Evolutionary conservation across 2,797 vertebrate genomes (phyloP), one percentile per base, ranked within the genome.

Genomic region (Lepus oiostolus): DNA sequence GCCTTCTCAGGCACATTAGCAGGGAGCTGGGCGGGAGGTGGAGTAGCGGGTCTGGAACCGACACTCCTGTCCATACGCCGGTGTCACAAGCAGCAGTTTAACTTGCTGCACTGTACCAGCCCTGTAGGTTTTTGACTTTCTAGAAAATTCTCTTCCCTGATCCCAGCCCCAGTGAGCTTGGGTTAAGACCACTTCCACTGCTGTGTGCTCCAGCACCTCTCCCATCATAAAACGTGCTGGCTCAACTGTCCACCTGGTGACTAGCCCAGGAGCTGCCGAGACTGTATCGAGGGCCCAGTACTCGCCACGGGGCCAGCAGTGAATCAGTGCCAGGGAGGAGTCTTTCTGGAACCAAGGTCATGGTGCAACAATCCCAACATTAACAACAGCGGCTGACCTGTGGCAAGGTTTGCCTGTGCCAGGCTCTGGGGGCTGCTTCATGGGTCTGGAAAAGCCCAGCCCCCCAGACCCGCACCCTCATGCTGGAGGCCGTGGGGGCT

Each of bases 311-410:
- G 72, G 74, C 62, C 35, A 80, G 42, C 11, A 2, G 47, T 26
- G 0, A 1, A 22, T 26, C 50, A 47, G 67, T 12, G 32, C 16
- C 8, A 0, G 24, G 0, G 26, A 54, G 0, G 26, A 54, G 32
- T 50, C n/a, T 32, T 2, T n/a, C 17, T 26, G n/a, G 50, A 16
- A 38, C 28, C 50, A 1, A 19, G 19, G 32, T 4, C 8, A 28
- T 11, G 35, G 9, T 65, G 50, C 19, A 19, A 47, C 3, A 26
- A 28, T n/a, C 38, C 9, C 16, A 50, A 22, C 81, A 60, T n/a
- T 60, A 72, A 54, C 47, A 52, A 28, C 0, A 26, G 32, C 35
- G 12, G 81, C 19, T 52, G 13, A 24, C 0, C 4, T 10, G 7
- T 30, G 1, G 30, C 26, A 26, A 22, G 28, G 52, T 4, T 52